phyloP scores from a whole-genome alignment of 2,797 vertebrate genomes.

The Spinus olivaceus region DNA sequence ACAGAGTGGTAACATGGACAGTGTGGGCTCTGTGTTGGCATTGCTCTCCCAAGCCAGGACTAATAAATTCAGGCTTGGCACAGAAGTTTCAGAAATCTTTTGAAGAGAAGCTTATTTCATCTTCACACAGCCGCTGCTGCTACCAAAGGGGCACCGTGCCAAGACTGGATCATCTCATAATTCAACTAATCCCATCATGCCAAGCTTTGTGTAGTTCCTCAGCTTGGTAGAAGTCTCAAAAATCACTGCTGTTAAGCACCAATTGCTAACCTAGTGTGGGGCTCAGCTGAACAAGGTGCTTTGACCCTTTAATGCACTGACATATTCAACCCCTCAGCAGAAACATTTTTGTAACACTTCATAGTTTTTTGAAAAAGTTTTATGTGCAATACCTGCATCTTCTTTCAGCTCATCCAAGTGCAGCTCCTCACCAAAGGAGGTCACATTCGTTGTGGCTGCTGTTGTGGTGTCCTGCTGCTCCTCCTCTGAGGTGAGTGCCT shows the following conservation, averaged over 20 bases:
- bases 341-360: not conserved
- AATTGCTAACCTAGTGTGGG: not conserved
- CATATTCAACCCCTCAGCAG: not conserved
- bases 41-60: not conserved
- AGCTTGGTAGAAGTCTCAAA: not conserved
- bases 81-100: not conserved
- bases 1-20: not conserved
- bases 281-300: not conserved
- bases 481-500: slow-evolving; percentile 58
- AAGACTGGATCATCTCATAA: not conserved
- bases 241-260: not conserved
- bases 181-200: not conserved
- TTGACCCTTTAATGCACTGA: not conserved
- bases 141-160: not conserved
- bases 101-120: not conserved
- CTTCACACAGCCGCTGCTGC: slow-evolving; percentile 4
- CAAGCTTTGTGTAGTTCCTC: not conserved
- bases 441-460: slow-evolving; percentile 3
- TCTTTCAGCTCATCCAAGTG: slow-evolving; percentile 54
- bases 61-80: not conserved
- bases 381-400: slow-evolving; percentile 71
- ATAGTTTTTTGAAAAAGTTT: not conserved
- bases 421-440: slow-evolving; percentile 56
- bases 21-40: not conserved
- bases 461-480: slow-evolving; percentile 47